Base-by-base conservation (phyloP, 2,797 vertebrate species). In the Acipenser ruthenus region DNA sequence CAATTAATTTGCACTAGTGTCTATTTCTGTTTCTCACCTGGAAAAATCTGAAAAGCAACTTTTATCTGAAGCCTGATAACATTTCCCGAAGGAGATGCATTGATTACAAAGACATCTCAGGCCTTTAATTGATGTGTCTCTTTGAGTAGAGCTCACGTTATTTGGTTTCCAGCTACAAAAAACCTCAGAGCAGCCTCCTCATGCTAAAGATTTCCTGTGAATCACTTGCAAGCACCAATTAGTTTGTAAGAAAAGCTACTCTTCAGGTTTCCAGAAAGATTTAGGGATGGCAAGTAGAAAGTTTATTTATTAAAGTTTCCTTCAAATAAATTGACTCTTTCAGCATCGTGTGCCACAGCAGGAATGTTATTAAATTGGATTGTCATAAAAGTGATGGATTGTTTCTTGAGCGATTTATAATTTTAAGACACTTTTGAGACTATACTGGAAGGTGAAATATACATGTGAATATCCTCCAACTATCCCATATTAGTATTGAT, bases 11-110 rank as follows among this genome's bases (percentile, higher is more conserved):
- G 55, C 12, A 6, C 9, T 58, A 10, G 55, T 58, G 12, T n/a
- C 55, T 58, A 56, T 56, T 58, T 58, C 55, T 58, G 55, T 58
- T 58, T n/a, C 12, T 58, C 55, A 58, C 55, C 55, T 58, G 55
- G 12, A 58, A 58, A 58, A 58, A 58, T 53, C 51, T 53, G 51
- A 9, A 9, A 53, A 9, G 51, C 51, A 53, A 9, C 51, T 53
- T 53, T 53, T 53, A 53, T 53, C 51, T 53, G 8, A 53, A 53
- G 12, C 8, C 6, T 53, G 12, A 53, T 53, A 53, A 12, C 55
- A 58, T n/a, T 58, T 6, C 13, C 12, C 11, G 12, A 11, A 6
- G 55, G 10, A 58, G 12, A 58, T 58, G 55, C 55, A 58, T n/a
- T n/a, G 55, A 58, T 7, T 58, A n/a, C 10, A 58, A 58, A 11